Conservation (phyloP, 2,113 vertebrate species). For the Lethenteron reissneri region DNA sequence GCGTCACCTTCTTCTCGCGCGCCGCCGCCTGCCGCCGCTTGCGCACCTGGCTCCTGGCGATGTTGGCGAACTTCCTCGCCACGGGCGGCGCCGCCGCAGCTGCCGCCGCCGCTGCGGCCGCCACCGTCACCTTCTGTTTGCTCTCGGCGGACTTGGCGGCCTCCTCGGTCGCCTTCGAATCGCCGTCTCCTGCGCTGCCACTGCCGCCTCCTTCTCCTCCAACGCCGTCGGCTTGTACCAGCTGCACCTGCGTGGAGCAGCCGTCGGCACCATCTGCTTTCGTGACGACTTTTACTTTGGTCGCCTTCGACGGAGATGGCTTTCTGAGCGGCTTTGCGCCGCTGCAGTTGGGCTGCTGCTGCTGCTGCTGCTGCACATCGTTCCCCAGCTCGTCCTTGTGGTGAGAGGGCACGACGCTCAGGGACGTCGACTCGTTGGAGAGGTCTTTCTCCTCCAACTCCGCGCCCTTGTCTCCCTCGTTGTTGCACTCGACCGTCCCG, state of each 20-base stretch:
- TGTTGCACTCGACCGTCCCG: constrained; percentile 43
- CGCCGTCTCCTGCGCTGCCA: constrained; percentile 39
- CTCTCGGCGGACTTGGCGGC: constrained; percentile 30
- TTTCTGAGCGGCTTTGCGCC: no score
- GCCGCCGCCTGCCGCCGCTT: constrained; percentile 94
- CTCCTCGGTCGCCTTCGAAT: background rate
- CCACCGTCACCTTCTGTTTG: no score
- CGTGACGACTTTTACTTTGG: constrained; percentile 3
- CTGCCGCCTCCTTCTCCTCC: constrained; percentile 32
- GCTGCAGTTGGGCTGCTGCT: constrained; percentile 10
- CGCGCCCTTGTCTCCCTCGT: constrained; percentile 20
- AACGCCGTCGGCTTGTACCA: constrained; percentile 31
- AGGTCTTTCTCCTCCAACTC: constrained; percentile 53
- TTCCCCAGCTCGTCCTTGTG: constrained; percentile 30
- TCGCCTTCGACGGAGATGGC: background rate
- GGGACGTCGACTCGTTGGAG: constrained; percentile 80
- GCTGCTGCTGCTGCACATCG: constrained; percentile 10
- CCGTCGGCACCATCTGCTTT: background rate
- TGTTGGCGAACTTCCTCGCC: constrained; percentile 87
- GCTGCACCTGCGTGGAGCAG: constrained; percentile 24
- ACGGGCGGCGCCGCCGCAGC: constrained; percentile 37
- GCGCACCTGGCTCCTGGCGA: constrained; percentile 79
- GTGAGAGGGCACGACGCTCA: constrained; percentile 54
- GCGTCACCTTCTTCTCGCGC: constrained; percentile 84
- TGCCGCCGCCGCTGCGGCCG: background rate